These are phyloP conservation scores for Nymphalis polychloros DNA, from an alignment of 2,888 invertebrate genomes.

Conservation along the genomic window DNA sequence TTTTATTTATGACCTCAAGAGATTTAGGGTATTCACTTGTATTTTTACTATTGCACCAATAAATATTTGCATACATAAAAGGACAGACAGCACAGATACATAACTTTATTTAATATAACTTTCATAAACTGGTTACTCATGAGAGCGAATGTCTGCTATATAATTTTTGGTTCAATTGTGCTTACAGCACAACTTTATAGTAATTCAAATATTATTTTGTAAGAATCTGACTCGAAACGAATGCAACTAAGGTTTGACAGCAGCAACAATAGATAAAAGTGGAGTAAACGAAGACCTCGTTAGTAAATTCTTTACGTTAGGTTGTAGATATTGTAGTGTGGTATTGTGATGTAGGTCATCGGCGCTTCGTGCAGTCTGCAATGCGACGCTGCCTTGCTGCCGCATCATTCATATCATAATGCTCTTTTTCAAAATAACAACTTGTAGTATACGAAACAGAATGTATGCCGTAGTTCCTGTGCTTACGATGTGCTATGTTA, in stretches of 20 bases:
- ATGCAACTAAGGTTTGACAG: background rate
- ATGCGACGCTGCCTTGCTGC: conserved; percentile 53
- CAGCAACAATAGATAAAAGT: conserved; percentile 7
- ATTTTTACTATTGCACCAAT: no score
- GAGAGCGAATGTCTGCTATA: no score
- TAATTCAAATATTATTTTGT: background rate
- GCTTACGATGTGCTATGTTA: background rate
- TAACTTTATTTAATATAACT: no score
- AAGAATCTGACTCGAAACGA: background rate
- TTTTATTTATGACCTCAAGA: no score
- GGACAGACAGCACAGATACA: no score
- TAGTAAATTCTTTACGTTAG: conserved; percentile 20
- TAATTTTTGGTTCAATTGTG: background rate
- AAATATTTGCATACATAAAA: no score
- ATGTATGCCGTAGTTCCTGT: background rate
- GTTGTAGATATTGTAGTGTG: conserved; percentile 34
- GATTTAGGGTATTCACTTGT: no score
- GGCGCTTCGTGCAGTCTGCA: conserved; percentile 62
- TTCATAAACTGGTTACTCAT: no score
- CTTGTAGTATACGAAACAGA: background rate
- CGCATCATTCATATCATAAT: conserved; percentile 23
- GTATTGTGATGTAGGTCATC: conserved; percentile 68
- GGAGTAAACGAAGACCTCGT: conserved; percentile 13
- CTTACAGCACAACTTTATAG: background rate
- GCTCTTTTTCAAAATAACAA: conserved; percentile 11